These are phyloP conservation scores for Sylvietta virens DNA, from an alignment of 2,113 vertebrate species.

Conservation along the genomic window DNA sequence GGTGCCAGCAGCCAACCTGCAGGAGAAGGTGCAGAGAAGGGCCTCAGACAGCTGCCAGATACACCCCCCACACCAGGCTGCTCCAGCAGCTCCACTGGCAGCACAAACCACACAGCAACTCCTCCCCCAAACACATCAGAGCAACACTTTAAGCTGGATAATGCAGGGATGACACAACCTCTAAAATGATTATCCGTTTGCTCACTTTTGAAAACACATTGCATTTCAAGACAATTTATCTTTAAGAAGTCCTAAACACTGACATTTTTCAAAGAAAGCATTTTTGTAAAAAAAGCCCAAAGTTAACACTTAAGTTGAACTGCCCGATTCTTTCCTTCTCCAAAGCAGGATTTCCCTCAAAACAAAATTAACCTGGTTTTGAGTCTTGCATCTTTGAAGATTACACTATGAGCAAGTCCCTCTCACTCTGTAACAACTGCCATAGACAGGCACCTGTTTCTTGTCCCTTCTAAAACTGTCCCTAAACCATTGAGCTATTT, in stretches of 20 bases:
- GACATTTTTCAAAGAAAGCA: neutral
- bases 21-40: neutral
- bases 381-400: neutral
- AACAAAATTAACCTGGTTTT: neutral
- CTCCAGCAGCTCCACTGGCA: neutral
- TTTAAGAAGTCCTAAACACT: neutral
- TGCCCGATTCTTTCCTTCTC: neutral
- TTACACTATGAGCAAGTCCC: neutral
- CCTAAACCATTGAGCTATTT: neutral
- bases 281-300: neutral
- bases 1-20: constrained; percentile 90
- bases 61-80: neutral
- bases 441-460: fast-evolving
- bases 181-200: neutral
- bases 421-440: neutral
- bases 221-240: neutral
- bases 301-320: neutral
- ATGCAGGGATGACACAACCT: neutral
- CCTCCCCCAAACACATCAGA: neutral
- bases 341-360: neutral
- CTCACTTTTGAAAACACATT: fast-evolving
- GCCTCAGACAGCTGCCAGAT: neutral
- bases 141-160: fast-evolving
- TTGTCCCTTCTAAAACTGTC: neutral
- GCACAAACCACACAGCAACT: neutral